Percentiles rank a stretch among this genome's conserved stretches.
Evolutionary conservation across 2,888 invertebrate genomes (phyloP).

Genomic region (Geophilus truncorum): DNA sequence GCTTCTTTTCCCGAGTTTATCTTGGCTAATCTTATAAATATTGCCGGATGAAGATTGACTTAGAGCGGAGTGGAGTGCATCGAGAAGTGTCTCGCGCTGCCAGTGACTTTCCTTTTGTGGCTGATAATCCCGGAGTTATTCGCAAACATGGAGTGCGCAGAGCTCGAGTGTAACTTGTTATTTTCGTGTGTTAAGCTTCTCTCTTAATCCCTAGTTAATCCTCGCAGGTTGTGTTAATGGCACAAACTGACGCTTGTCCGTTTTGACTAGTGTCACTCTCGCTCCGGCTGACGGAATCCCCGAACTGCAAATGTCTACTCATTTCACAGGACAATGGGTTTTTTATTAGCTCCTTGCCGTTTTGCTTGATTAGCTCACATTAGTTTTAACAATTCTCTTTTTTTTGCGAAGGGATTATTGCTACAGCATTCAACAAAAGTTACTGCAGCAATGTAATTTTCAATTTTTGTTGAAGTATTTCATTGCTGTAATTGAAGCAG

Average conservation of each 20-base stretch:
- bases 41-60: not conserved
- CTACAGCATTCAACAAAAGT: no score
- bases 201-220: not conserved
- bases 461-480: no score
- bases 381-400: no score
- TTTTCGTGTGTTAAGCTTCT: conserved; percentile 16
- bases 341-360: no score
- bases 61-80: not conserved
- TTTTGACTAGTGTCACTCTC: not conserved
- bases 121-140: not conserved
- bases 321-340: not conserved
- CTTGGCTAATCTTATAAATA: not conserved
- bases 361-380: no score
- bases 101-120: not conserved
- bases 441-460: no score
- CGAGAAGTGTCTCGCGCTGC: not conserved
- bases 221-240: conserved; percentile 19
- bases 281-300: not conserved
- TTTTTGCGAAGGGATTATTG: no score
- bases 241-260: conserved; percentile 1
- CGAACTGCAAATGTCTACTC: not conserved
- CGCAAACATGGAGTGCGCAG: not conserved
- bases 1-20: not conserved
- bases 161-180: conserved; percentile 9
- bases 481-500: no score